phyloP scores from a whole-genome alignment of 92 coral and sea anemone genomes.

The Zoanthus gigantus region DNA sequence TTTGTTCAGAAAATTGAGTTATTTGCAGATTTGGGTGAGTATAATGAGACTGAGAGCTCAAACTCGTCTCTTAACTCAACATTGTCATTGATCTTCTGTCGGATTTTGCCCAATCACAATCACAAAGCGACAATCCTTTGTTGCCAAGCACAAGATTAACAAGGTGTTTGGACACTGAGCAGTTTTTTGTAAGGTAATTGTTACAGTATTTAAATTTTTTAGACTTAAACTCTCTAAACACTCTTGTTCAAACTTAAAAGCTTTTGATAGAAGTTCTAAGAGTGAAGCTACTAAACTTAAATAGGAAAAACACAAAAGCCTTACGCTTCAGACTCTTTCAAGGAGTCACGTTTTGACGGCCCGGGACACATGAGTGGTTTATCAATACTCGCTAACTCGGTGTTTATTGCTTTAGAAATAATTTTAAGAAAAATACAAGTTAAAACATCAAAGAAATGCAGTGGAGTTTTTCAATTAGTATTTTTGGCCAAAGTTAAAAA shows the following conservation, averaged over 20 bases:
- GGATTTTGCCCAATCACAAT: slow-evolving; percentile 31
- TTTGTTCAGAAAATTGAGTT: background rate
- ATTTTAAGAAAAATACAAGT: background rate
- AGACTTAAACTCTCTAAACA: background rate
- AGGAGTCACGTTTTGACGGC: background rate
- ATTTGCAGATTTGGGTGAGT: background rate
- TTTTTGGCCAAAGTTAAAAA: background rate
- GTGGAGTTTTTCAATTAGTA: background rate
- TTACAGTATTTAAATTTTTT: background rate
- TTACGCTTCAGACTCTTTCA: background rate
- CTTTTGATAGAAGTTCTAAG: background rate
- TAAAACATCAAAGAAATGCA: background rate
- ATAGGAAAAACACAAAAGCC: background rate
- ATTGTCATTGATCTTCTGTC: slow-evolving; percentile 5
- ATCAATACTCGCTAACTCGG: background rate
- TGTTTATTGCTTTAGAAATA: background rate
- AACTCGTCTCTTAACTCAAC: background rate
- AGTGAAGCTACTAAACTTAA: background rate
- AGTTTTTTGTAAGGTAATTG: background rate
- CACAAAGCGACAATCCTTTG: slow-evolving; percentile 26
- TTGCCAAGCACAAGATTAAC: slow-evolving; percentile 1
- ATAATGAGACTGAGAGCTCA: background rate
- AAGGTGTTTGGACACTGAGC: background rate
- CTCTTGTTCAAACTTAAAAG: background rate
- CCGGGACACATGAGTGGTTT: slow-evolving; percentile 17